Base-by-base conservation (phyloP, 2,888 invertebrate species). In the Drosophila testacea region DNA sequence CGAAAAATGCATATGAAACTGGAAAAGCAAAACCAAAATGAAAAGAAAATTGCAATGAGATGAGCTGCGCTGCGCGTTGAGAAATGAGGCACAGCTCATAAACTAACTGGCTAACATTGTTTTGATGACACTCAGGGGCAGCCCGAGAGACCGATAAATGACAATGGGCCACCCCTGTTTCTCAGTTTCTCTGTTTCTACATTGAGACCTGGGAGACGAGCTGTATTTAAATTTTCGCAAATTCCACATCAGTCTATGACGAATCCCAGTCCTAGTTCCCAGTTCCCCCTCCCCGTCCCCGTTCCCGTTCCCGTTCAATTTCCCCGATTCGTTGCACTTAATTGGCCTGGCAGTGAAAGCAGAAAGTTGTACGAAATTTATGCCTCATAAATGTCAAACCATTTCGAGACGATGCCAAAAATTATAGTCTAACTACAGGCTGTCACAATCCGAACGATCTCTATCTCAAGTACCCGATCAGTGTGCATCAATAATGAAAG, bases 91-190 rank as follows among this genome's bases (percentile, higher is more conserved):
- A 65, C 81, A 83, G 78, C 86, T 84, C 89, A 89, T 86, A 86
- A 86, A 86, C 88, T 87, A 86, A 59, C 80, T 70, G 80, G 61
- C 80, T 84, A 85, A 85, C 84, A 86, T 83, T 85, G 85, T 85
- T 89, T 81, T 85, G 85, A 85, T 85, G 85, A 85, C 84, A 87
- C 85, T 89, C 77, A 81, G 89, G 84, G 89, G 67, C 84, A 88
- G 76, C 60, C 50, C 27, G 38, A 28, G n/a, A 27, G 5, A 27
- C 51, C 30, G 41, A 6, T 7, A 7, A 34, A 32, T 36, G 10
- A 56, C 56, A 56, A 56, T 56, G 36, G 56, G 34, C 80, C 77
- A 74, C 80, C 80, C 73, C 66, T 72, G 63, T 55, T 55, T 22
- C 36, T 44, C 27, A 28, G 39, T 7, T 11, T 34, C 36, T 44